phyloP scores from a whole-genome alignment of 2,113 vertebrate species.

The Anthoscopus minutus region DNA sequence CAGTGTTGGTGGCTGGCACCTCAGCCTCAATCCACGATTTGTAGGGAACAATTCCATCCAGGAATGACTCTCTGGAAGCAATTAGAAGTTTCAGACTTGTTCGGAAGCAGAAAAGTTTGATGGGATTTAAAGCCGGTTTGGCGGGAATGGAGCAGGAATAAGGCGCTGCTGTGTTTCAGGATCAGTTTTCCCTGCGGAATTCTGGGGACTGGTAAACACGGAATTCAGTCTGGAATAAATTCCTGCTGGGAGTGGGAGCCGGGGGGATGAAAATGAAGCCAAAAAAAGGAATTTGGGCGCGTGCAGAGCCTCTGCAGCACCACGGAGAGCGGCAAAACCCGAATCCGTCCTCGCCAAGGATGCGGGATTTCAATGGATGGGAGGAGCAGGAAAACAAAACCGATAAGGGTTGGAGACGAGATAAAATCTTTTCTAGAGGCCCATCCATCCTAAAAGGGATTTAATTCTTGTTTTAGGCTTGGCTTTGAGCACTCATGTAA shows the following conservation, averaged over 20 bases:
- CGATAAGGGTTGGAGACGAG: not conserved
- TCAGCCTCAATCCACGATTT: not conserved
- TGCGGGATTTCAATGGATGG: not conserved
- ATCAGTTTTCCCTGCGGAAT: not conserved
- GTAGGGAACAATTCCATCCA: not conserved
- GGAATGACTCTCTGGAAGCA: not conserved
- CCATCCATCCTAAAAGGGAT: not conserved
- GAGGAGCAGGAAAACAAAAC: not conserved
- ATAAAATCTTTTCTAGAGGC: not conserved
- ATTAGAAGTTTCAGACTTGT: not conserved
- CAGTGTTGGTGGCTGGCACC: no score
- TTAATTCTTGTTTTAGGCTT: not conserved
- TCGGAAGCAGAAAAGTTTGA: not conserved
- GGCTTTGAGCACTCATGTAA: not conserved
- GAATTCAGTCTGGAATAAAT: not conserved
- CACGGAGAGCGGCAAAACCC: not conserved
- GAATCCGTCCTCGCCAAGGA: accelerated
- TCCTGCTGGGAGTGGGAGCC: not conserved
- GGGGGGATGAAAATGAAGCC: not conserved
- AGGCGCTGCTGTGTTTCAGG: not conserved
- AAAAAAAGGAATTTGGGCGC: not conserved
- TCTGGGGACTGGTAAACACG: not conserved
- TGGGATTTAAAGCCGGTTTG: accelerated
- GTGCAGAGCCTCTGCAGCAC: not conserved
- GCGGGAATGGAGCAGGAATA: not conserved